These are phyloP conservation scores for Lordiphosa stackelbergi DNA, from an alignment of 1,140 invertebrate genomes.

Conservation along the genomic window DNA sequence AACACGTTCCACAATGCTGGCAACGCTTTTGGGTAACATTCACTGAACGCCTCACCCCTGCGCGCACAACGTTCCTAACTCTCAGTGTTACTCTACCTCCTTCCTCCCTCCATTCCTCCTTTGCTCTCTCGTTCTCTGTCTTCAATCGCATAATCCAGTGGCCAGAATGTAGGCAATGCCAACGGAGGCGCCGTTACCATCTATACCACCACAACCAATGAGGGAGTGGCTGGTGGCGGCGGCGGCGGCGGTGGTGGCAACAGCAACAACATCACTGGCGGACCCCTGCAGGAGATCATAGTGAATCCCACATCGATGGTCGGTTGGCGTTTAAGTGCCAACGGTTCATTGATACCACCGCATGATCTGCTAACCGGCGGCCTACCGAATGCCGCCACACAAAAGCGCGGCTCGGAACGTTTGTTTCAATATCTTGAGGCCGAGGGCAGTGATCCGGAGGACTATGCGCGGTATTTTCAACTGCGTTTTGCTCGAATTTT, in stretches of 20 bases:
- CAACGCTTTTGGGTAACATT: conserved; percentile 76
- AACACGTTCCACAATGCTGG: conserved; percentile 72
- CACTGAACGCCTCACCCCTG: conserved; percentile 40
- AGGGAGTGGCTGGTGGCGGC: conserved; percentile 47
- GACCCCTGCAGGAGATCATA: conserved; percentile 74
- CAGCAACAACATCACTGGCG: conserved; percentile 50
- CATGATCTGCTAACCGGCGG: conserved; percentile 69
- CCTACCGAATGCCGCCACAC: conserved; percentile 67
- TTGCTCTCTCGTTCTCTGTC: conserved; percentile 51
- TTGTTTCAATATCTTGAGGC: conserved; percentile 77
- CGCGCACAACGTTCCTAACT: conserved; percentile 58
- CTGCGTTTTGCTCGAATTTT: conserved; percentile 11
- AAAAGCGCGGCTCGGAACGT: conserved; percentile 76
- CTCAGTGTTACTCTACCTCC: conserved; percentile 61
- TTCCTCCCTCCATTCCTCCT: conserved; percentile 1
- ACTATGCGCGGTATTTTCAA: conserved; percentile 76
- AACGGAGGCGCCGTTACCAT: conserved; percentile 68
- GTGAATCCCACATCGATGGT: conserved; percentile 76
- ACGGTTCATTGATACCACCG: conserved; percentile 74
- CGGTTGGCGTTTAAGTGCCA: conserved; percentile 75
- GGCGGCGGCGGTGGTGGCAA: conserved; percentile 17
- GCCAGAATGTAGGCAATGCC: conserved; percentile 61
- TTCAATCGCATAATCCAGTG: conserved; percentile 28
- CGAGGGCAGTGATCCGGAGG: conserved; percentile 77
- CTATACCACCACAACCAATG: conserved; percentile 73